Conservation (phyloP, 2,888 invertebrate species). For the Noctua fimbriata region DNA sequence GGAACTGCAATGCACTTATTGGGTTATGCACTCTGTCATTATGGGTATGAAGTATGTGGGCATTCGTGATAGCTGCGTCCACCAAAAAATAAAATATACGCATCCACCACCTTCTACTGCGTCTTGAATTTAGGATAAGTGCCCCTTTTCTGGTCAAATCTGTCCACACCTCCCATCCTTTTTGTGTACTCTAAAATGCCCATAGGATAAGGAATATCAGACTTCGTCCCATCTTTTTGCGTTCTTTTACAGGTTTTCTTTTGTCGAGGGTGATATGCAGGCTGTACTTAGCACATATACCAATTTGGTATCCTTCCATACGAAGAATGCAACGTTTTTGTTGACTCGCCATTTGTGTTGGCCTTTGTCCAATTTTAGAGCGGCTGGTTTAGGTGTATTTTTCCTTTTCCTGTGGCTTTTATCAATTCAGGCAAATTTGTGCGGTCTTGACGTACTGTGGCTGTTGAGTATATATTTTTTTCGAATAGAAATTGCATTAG, state of each 20-base stretch:
- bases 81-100: conserved; percentile 16
- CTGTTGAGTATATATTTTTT: conserved; percentile 8
- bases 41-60: conserved; percentile 5
- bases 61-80: conserved; percentile 5
- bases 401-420: conserved; percentile 5
- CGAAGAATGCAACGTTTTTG: conserved; percentile 40
- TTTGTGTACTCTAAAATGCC: conserved; percentile 40
- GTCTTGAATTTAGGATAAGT: conserved; percentile 6
- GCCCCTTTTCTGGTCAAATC: conserved; percentile 18
- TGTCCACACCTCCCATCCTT: conserved; percentile 21
- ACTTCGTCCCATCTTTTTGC: conserved; percentile 52
- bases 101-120: conserved; percentile 19
- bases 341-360: conserved; percentile 45
- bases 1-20: conserved; percentile 4
- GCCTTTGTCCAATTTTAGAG: conserved; percentile 25
- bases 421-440: conserved; percentile 5
- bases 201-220: conserved; percentile 34
- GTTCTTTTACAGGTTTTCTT: conserved; percentile 36
- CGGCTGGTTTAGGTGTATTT: conserved; percentile 8
- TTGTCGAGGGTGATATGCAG: conserved; percentile 40
- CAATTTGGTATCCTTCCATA: conserved; percentile 50
- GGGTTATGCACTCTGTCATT: conserved; percentile 18
- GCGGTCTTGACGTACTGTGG: conserved; percentile 12
- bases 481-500: conserved; percentile 8
- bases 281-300: conserved; percentile 41